Evolutionary conservation across 2,113 vertebrate species (phyloP).

Genomic region (Halcyon malimbica): DNA sequence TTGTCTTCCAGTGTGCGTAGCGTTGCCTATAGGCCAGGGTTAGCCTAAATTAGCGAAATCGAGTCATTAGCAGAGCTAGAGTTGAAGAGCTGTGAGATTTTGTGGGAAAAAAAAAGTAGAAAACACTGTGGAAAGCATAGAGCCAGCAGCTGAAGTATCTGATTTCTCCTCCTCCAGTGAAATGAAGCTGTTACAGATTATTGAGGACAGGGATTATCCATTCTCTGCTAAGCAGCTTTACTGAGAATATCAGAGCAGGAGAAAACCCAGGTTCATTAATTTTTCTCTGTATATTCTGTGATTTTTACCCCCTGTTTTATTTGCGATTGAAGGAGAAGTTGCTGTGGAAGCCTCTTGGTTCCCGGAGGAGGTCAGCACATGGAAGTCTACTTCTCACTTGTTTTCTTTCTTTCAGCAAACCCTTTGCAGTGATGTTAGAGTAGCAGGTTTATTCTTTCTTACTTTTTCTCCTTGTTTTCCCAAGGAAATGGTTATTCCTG

Average conservation of each 20-base stretch:
- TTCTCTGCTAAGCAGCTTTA: constrained; percentile 63
- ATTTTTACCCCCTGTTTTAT: background rate
- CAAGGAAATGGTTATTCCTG: background rate
- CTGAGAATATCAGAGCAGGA: constrained; percentile 50
- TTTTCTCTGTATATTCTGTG: background rate
- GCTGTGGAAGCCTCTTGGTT: background rate
- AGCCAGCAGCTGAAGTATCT: background rate
- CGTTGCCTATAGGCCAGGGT: background rate
- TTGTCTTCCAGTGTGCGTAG: background rate
- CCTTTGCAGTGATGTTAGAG: background rate
- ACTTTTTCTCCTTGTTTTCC: background rate
- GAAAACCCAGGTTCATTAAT: constrained; percentile 1
- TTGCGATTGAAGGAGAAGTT: background rate
- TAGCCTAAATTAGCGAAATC: background rate
- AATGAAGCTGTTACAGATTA: constrained; percentile 28
- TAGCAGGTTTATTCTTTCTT: background rate
- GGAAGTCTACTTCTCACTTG: background rate
- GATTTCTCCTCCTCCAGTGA: background rate
- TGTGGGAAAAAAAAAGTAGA: background rate
- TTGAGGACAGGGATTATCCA: constrained; percentile 63
- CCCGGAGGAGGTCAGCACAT: background rate
- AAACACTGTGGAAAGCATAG: background rate
- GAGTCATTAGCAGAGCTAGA: background rate
- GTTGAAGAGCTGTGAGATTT: background rate
- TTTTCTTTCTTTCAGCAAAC: background rate